Percentiles rank a stretch among this genome's conserved stretches.
Conservation (phyloP, 2,797 vertebrate genomes). For the Odontamblyopus rebecca region DNA sequence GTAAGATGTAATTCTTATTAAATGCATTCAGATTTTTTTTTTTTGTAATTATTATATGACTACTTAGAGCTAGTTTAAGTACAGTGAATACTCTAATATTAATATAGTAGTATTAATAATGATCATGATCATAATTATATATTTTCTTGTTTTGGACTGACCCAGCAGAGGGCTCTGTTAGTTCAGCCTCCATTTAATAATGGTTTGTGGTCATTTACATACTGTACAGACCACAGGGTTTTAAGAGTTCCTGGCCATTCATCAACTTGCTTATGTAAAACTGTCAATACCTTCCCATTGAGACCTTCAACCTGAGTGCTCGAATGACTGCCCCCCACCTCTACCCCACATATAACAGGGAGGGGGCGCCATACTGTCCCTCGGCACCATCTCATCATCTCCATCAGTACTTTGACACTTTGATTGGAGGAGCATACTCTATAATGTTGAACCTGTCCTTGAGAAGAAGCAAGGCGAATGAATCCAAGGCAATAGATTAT, state of each 20-base stretch:
- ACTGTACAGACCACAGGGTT: conserved; percentile 2
- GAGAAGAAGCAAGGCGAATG: conserved; percentile 18
- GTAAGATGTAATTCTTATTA: too few relatives aligned
- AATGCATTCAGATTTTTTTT: too few relatives aligned
- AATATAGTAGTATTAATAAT: too few relatives aligned
- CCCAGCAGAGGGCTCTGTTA: conserved; percentile 14
- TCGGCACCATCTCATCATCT: conserved; percentile 19
- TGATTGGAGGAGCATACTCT: conserved; percentile 26
- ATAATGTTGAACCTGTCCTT: conserved; percentile 38
- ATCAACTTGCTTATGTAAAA: conserved; percentile 39
- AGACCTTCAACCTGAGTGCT: conserved; percentile 22
- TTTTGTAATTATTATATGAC: too few relatives aligned
- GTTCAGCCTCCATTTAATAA: conserved; percentile 30
- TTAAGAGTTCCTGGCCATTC: conserved; percentile 41
- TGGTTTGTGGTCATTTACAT: conserved; percentile 43
- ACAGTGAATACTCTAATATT: too few relatives aligned
- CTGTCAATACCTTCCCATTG: conserved; percentile 23
- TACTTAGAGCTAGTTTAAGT: too few relatives aligned
- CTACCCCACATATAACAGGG: neutral
- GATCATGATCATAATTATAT: too few relatives aligned
- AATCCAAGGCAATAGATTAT: neutral
- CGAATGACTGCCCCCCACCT: neutral
- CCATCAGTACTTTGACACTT: conserved; percentile 45
- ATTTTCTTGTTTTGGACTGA: neutral
- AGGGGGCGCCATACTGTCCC: neutral